phyloP scores from a whole-genome alignment of 2,888 invertebrate genomes.

The Hydropsyche betteni region DNA sequence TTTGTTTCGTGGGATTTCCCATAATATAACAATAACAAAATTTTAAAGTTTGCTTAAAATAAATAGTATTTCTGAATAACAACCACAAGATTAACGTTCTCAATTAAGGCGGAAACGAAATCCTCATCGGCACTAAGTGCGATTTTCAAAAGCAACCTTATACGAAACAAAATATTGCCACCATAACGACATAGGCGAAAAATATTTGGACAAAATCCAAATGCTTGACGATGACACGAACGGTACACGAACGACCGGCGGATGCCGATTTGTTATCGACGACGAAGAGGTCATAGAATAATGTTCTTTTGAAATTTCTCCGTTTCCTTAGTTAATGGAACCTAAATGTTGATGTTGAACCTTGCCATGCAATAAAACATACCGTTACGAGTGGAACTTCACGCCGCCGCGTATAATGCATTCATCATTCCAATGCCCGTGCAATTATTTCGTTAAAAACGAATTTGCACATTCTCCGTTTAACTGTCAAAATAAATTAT shows the following conservation, averaged over 20 bases:
- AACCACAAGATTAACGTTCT: background rate
- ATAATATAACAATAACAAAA: too few relatives aligned
- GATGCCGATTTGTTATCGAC: constrained; percentile 22
- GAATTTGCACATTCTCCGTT: too few relatives aligned
- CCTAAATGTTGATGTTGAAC: background rate
- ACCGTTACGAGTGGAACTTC: constrained; percentile 26
- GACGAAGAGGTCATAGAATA: background rate
- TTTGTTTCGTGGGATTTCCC: background rate
- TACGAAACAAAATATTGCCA: background rate
- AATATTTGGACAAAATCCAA: constrained; percentile 22
- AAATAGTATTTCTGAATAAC: too few relatives aligned
- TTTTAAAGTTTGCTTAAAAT: too few relatives aligned
- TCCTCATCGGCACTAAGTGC: background rate
- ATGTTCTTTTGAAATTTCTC: background rate
- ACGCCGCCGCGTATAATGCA: background rate
- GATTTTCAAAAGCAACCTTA: background rate
- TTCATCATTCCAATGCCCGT: too few relatives aligned
- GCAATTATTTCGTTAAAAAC: too few relatives aligned
- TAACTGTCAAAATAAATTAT: too few relatives aligned
- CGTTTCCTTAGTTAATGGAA: too few relatives aligned
- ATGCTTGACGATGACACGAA: background rate
- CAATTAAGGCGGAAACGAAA: constrained; percentile 12
- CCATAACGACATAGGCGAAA: background rate
- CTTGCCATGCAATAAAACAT: constrained; percentile 26
- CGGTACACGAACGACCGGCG: background rate